A percentile compares a stretch with the other conserved stretches of the same genome.
Conservation (phyloP, 2,888 invertebrate genomes). For the Chromoteleia sp. region DNA sequence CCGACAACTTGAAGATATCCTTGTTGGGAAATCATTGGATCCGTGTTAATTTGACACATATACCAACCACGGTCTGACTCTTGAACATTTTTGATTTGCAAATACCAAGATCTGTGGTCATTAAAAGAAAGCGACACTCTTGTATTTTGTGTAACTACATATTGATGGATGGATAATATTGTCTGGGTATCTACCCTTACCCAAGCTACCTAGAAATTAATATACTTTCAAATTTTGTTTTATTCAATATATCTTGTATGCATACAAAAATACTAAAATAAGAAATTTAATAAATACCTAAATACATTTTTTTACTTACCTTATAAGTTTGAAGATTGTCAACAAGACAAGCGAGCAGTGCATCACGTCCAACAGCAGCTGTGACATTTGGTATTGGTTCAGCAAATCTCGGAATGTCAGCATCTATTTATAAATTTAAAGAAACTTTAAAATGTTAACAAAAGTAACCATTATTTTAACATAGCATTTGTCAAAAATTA, state of each 20-base stretch:
- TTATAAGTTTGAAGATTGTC: constrained; percentile 94
- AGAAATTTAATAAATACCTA: neutral
- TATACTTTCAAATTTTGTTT: too few species aligned
- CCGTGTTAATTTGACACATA: constrained; percentile 97
- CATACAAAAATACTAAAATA: too few species aligned
- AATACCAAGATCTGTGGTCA: constrained; percentile 96
- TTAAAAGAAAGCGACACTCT: constrained; percentile 94
- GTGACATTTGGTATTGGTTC: constrained; percentile 96
- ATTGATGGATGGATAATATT: constrained; percentile 95
- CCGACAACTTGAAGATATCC: constrained; percentile 96
- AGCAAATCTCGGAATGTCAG: constrained; percentile 92
- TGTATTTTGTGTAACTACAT: constrained; percentile 95
- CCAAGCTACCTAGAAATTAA: constrained; percentile 92
- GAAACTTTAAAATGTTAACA: neutral
- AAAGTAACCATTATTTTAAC: too few species aligned
- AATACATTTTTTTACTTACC: constrained; percentile 85
- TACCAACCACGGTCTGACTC: constrained; percentile 96
- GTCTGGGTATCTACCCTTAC: constrained; percentile 97
- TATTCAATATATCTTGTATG: too few species aligned
- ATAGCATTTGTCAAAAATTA: too few species aligned
- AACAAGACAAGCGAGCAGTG: constrained; percentile 94
- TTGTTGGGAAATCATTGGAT: constrained; percentile 96
- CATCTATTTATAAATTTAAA: constrained; percentile 85
- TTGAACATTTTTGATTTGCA: constrained; percentile 94
- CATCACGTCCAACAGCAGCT: constrained; percentile 94